These are phyloP conservation scores for Gyps fulvus DNA, from an alignment of 2,113 vertebrate species.

Conservation along the genomic window DNA sequence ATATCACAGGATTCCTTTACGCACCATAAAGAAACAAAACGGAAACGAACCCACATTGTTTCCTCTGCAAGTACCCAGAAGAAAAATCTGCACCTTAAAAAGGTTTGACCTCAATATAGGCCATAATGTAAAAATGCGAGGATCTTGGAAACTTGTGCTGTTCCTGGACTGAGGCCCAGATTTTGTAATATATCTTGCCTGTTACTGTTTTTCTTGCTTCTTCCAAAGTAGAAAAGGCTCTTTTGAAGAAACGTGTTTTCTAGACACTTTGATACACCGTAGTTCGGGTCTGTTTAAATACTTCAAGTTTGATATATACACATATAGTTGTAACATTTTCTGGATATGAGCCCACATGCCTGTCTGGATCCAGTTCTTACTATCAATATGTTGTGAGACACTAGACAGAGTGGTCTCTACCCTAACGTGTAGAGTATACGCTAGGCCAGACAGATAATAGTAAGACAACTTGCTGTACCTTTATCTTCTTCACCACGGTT, in stretches of 20 bases:
- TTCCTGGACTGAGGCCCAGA: conserved; percentile 53
- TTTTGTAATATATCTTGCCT: conserved; percentile 55
- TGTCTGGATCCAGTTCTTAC: not conserved
- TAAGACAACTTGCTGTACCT: not conserved
- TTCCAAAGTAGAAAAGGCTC: conserved; percentile 45
- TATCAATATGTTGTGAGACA: not conserved
- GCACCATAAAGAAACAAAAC: not conserved
- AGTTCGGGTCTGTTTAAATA: conserved; percentile 26
- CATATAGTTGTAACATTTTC: not conserved
- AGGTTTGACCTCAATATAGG: conserved; percentile 36
- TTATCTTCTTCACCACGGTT: not conserved
- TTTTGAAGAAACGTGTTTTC: conserved; percentile 45
- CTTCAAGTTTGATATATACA: not conserved
- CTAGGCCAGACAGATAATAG: not conserved
- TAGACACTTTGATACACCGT: not conserved
- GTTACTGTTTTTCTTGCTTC: conserved; percentile 49
- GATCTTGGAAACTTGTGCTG: conserved; percentile 57
- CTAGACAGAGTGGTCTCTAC: not conserved
- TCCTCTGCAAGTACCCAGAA: conserved; percentile 16
- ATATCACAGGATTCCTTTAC: not conserved
- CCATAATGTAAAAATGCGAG: conserved; percentile 30
- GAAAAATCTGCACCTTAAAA: conserved; percentile 38
- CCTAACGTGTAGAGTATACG: not conserved
- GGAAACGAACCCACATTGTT: conserved; percentile 28
- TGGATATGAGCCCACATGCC: not conserved